phyloP scores from a whole-genome alignment of 1,140 invertebrate species.

The Zaprionus davidi region DNA sequence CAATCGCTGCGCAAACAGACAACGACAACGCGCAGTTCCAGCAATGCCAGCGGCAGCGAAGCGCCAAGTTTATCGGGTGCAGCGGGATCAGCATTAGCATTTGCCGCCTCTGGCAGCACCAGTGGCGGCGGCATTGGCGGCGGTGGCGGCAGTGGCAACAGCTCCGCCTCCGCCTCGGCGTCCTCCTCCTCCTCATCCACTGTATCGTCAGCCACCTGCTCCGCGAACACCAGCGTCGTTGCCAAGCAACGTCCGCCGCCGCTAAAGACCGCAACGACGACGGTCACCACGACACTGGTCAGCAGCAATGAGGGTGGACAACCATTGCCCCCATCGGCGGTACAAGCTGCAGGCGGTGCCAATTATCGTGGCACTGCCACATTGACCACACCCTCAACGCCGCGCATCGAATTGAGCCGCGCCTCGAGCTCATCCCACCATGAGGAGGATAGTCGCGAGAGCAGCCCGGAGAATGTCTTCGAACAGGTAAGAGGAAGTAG shows the following conservation, averaged over 20 bases:
- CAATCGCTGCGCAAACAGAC: constrained; percentile 66
- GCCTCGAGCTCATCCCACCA: constrained; percentile 94
- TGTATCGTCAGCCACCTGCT: constrained; percentile 65
- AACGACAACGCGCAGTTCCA: constrained; percentile 41
- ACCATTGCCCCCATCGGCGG: constrained; percentile 47
- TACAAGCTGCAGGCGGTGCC: background rate
- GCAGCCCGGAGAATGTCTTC: constrained; percentile 87
- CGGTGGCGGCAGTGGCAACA: constrained; percentile 12
- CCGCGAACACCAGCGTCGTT: constrained; percentile 56
- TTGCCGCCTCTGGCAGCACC: background rate
- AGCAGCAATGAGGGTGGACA: constrained; percentile 73
- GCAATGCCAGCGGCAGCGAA: constrained; percentile 31
- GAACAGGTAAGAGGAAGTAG: constrained; percentile 74
- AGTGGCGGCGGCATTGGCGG: constrained; percentile 14
- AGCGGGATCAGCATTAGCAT: constrained; percentile 8
- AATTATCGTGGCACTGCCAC: constrained; percentile 67
- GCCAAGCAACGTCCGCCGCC: constrained; percentile 75
- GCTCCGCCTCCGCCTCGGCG: constrained; percentile 22
- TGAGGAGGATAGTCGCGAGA: constrained; percentile 91
- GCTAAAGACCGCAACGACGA: constrained; percentile 74
- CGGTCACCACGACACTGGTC: constrained; percentile 65
- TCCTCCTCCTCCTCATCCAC: constrained; percentile 61
- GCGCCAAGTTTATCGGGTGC: constrained; percentile 56
- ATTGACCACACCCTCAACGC: constrained; percentile 89
- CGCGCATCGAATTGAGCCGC: constrained; percentile 93